Percentiles rank a stretch among this genome's conserved stretches.
These are phyloP conservation scores for Wasmannia auropunctata DNA, from an alignment of 1,140 invertebrate species.

Conservation along the genomic window DNA sequence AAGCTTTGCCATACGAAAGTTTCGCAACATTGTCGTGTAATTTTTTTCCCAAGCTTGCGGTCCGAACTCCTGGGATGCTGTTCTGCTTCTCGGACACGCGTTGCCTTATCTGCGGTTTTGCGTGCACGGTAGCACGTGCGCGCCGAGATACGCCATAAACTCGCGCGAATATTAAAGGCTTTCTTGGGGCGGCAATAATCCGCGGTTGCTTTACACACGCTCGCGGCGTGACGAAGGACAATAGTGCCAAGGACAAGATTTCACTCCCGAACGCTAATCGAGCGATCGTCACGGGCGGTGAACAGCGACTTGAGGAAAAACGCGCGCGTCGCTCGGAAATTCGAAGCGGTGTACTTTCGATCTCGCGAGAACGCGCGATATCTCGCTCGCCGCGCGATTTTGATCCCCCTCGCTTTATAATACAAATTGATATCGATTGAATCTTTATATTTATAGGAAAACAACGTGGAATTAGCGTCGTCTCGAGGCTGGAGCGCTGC, in stretches of 20 bases:
- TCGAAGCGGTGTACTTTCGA: neutral
- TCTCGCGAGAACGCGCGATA: neutral
- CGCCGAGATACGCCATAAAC: neutral
- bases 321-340: conserved; percentile 9
- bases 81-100: neutral
- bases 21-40: neutral
- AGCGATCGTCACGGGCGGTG: conserved; percentile 61
- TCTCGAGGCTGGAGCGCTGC: neutral
- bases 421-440: neutral
- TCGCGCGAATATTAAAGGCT: neutral
- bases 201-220: neutral
- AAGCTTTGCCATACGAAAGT: neutral
- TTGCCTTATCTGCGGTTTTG: neutral
- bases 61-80: neutral
- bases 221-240: conserved; percentile 43
- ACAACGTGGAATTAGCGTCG: neutral
- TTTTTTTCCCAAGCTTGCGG: neutral
- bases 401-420: neutral
- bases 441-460: neutral
- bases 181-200: neutral
- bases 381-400: neutral
- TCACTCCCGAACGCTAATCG: conserved; percentile 67
- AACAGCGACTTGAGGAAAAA: conserved; percentile 26
- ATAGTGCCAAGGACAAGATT: conserved; percentile 75
- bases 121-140: neutral